Evolutionary conservation across 2,113 vertebrate species (phyloP), one percentile per base, ranked within the genome.

Genomic region (Spea bombifrons): DNA sequence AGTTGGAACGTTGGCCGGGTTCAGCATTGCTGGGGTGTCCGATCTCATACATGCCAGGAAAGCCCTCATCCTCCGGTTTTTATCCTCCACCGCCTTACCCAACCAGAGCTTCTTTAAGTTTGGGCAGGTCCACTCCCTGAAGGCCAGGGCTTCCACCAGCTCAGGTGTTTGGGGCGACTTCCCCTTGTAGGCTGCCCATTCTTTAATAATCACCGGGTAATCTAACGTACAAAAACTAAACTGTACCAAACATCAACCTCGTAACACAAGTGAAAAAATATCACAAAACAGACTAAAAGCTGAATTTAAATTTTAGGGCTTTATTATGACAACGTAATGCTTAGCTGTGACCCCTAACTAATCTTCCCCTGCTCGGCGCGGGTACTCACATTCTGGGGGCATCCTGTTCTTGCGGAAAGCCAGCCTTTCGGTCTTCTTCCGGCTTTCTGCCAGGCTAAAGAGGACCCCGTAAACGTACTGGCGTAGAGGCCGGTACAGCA

Each of bases 391-490:
- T 90, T 97, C 95, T 83, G 94, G 94, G 86, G 91, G 92, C 87
- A 93, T 92, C 88, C 94, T 91, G 92, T 95, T 96, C 87, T 94
- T 96, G 85, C 95, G 94, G 90, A 96, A 92, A 86, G 95, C 94
- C 72, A 96, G 91, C 83, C 95, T 93, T 88, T 98, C 95, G 7
- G 93, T 94, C 92, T 93, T 97, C 92, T 96, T 98, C 87, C 94
- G 95, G 90, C 90, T 94, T 90, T 98, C 96, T 48, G 95, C 94
- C 89, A 97, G 92, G 86, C 96, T 98, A 90, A 98, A 98, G 88
- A 98, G 94, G 82, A 98, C 95, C 85, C 96, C 96, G 87, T 98
- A 98, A 91, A 98, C 95, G 91, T 94, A 95, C 85, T 98, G 96
- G 86, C 96, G 96, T 83, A 97, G 90, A 71, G 96, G 95, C 83